These are phyloP conservation scores for Acronicta psi DNA, from an alignment of 2,888 invertebrate species.

Conservation along the genomic window DNA sequence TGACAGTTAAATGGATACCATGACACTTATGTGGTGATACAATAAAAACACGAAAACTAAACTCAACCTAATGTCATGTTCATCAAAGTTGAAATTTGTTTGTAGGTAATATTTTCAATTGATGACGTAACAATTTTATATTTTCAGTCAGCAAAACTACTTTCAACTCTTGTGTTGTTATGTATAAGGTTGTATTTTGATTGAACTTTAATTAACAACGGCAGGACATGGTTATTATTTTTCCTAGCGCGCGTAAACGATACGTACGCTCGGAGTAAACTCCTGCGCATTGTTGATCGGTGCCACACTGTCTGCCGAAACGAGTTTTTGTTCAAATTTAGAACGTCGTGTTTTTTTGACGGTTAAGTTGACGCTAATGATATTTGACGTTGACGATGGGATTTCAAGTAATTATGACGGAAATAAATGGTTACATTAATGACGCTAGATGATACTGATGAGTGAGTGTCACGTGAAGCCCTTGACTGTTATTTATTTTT, in stretches of 20 bases:
- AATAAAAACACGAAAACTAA: slow-evolving; percentile 37
- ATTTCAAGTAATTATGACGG: slow-evolving; percentile 54
- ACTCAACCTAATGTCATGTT: slow-evolving; percentile 29
- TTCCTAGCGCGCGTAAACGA: slow-evolving; percentile 65
- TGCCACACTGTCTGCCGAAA: slow-evolving; percentile 82
- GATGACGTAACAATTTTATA: slow-evolving; percentile 27
- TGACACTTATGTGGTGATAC: slow-evolving; percentile 69
- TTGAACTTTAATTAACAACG: background rate
- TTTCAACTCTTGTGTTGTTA: rapidly evolving
- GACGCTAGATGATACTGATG: slow-evolving; percentile 21
- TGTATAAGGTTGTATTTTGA: slow-evolving; percentile 25
- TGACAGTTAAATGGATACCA: slow-evolving; percentile 83
- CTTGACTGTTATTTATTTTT: slow-evolving; percentile 6
- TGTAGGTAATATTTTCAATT: slow-evolving; percentile 24
- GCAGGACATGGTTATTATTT: slow-evolving; percentile 53
- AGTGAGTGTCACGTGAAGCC: slow-evolving; percentile 17
- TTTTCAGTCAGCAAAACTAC: background rate
- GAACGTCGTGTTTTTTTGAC: slow-evolving; percentile 64
- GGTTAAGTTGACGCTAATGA: slow-evolving; percentile 64
- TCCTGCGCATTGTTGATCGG: slow-evolving; percentile 75
- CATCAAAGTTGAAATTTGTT: slow-evolving; percentile 53
- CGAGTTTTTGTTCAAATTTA: slow-evolving; percentile 62
- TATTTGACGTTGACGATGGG: slow-evolving; percentile 69
- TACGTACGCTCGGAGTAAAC: slow-evolving; percentile 62
- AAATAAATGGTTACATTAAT: slow-evolving; percentile 37